phyloP scores from a whole-genome alignment of 2,113 vertebrate genomes.

The Aptenodytes forsteri region DNA sequence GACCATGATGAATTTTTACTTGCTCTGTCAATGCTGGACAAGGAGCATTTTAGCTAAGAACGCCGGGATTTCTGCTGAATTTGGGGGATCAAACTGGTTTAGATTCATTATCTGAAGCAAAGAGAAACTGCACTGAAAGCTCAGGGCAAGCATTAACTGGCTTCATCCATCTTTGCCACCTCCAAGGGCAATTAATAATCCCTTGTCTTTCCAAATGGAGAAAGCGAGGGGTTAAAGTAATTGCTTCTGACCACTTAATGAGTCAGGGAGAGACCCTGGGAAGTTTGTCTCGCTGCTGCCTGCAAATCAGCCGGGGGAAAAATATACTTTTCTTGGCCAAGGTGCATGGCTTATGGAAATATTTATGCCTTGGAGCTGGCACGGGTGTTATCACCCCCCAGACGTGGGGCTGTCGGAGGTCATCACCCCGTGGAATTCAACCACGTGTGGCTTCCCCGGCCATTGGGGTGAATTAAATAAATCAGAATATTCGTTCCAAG shows the following conservation, averaged over 20 bases:
- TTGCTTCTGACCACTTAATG: slow-evolving; percentile 37
- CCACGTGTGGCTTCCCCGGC: neutral
- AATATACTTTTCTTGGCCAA: neutral
- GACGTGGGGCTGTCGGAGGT: neutral
- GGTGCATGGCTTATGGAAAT: neutral
- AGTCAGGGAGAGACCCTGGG: neutral
- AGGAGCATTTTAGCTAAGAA: neutral
- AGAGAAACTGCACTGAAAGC: neutral
- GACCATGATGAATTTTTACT: neutral
- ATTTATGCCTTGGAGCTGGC: neutral
- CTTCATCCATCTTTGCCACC: neutral
- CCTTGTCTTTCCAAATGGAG: neutral
- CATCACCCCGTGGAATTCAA: neutral
- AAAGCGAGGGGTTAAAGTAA: slow-evolving; percentile 9
- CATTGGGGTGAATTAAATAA: neutral
- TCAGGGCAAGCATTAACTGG: neutral
- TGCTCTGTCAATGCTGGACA: neutral
- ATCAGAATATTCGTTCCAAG: neutral
- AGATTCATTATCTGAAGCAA: neutral
- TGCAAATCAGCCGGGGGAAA: neutral
- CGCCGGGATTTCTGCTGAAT: neutral
- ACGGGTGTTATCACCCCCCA: neutral
- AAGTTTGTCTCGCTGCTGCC: neutral
- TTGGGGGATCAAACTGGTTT: neutral
- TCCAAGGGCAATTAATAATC: neutral